Base-by-base conservation (phyloP, 2,113 vertebrate genomes). In the Leptocoma aspasia region DNA sequence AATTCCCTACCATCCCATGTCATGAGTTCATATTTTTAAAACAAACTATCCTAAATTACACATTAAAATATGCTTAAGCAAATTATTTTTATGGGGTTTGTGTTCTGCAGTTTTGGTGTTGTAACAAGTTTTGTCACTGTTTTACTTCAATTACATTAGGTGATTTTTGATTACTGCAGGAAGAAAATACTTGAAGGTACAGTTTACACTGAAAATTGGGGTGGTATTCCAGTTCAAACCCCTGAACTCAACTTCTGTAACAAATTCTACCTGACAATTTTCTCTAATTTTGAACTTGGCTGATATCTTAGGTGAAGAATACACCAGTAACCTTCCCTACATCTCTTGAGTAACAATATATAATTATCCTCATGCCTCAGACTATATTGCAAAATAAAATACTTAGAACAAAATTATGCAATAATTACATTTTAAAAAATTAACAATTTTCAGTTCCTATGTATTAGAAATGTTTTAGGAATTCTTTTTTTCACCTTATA, bases 1-100 rank as follows among this genome's bases (percentile, higher is more conserved):
- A 92, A 92, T 66, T 76, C 44, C 68, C 39, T 70, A 63, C 68
- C 23, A 49, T 49, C 24, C 39, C 24, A 16, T 35, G 64, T 41
- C 35, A 90, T 11, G 16, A 81, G 50, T 93, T 79, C 53, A 18
- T 75, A 59, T 89, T 94, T 94, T 65, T 61, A 85, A 87, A 42
- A 65, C 37, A 66, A 91, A 6, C 44, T 61, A 19, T 30, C 16
- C 33, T 21, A 45, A 80, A 24, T 33, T 15, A 28, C 12, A 76
- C 5, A 7, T 27, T 37, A 76, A 81, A 68, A 42, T 20, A 28
- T 53, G 39, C 30, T 56, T 52, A 75, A 35, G 39, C 10, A 39
- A 56, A 85, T 94, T 82, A 81, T 65, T 86, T 92, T 82, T 44
- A 89, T 24, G 49, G 59, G 26, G 60, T 33, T 85, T 50, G 57